Evolutionary conservation across 2,888 invertebrate species (phyloP).

Genomic region (Rapana venosa): DNA sequence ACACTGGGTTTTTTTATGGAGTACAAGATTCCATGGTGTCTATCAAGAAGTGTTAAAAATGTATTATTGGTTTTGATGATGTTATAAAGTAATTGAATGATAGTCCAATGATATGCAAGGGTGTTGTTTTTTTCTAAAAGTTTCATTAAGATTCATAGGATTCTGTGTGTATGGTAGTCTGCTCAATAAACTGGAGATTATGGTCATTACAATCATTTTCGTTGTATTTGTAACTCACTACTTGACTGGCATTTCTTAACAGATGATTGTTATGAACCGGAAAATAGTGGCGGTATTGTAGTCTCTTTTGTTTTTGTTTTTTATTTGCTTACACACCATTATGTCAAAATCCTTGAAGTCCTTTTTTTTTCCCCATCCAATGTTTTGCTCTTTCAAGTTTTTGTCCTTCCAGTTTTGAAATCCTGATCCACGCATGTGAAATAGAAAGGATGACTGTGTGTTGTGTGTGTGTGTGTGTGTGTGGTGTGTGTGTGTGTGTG

Average conservation of each 20-base stretch:
- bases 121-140: too few relatives aligned
- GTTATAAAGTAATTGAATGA: too few relatives aligned
- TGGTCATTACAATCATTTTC: not conserved
- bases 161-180: too few relatives aligned
- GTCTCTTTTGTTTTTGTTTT: not conserved
- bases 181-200: too few relatives aligned
- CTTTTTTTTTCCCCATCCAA: not conserved
- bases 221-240: not conserved
- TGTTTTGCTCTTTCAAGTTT: not conserved
- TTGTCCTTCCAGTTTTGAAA: too few relatives aligned
- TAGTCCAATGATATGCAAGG: too few relatives aligned
- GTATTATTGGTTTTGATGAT: too few relatives aligned
- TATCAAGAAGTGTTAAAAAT: too few relatives aligned
- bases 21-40: too few relatives aligned
- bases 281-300: constrained; percentile 29
- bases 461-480: not conserved
- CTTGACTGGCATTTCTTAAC: not conserved
- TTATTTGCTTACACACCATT: not conserved
- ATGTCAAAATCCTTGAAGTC: not conserved
- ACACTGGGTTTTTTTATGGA: too few relatives aligned
- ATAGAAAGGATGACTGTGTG: not conserved
- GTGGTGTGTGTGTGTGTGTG: not conserved
- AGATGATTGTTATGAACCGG: constrained; percentile 28
- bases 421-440: not conserved
- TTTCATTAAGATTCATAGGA: too few relatives aligned